Conservation (phyloP, 2,113 vertebrate genomes). For the Rhynchomys soricoides region DNA sequence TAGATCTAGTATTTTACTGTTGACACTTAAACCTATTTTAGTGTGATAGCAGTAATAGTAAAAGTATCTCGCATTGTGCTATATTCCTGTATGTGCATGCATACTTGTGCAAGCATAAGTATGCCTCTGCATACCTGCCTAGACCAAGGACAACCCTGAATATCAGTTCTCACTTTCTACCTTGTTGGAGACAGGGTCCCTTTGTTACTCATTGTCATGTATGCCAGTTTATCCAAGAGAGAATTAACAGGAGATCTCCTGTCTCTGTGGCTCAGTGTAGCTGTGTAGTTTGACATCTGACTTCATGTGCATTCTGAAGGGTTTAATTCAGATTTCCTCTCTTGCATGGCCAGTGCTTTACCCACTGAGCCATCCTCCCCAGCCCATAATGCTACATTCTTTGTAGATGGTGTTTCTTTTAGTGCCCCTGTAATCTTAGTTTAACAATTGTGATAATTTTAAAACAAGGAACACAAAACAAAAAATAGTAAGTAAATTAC, state of each 20-base stretch:
- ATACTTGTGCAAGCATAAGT: no score
- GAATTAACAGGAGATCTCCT: not conserved
- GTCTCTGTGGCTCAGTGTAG: not conserved
- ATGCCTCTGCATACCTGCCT: not conserved
- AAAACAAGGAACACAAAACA: not conserved
- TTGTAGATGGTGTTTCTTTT: not conserved
- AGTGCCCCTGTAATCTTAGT: not conserved
- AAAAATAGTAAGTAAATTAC: not conserved
- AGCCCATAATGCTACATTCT: not conserved
- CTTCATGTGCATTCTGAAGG: not conserved
- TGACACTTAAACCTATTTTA: not conserved
- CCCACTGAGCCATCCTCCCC: not conserved
- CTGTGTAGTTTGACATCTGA: not conserved
- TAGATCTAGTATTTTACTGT: not conserved
- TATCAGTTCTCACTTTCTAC: not conserved
- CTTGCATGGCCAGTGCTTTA: not conserved
- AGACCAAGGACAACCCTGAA: not conserved
- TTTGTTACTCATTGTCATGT: not conserved
- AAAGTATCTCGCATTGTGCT: not conserved
- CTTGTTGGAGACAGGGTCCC: not conserved
- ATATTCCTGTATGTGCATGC: not conserved
- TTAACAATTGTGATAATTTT: constrained; percentile 37
- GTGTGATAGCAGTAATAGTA: not conserved
- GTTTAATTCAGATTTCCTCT: not conserved
- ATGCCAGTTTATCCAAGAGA: not conserved